These are phyloP conservation scores for Pantala flavescens DNA, from an alignment of 1,140 invertebrate species.

Conservation along the genomic window DNA sequence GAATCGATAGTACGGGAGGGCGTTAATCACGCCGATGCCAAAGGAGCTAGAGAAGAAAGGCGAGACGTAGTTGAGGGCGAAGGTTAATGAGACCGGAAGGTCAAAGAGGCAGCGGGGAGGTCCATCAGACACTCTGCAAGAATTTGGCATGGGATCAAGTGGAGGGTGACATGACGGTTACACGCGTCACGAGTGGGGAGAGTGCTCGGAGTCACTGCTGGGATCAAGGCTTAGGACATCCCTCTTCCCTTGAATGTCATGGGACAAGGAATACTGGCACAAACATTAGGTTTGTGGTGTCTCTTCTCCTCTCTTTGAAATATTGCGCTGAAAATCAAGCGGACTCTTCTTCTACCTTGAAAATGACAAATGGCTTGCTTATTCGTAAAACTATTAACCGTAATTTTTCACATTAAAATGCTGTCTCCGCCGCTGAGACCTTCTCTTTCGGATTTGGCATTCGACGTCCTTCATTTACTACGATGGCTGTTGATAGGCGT, in stretches of 20 bases:
- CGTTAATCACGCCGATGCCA: too few relatives aligned
- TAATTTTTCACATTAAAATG: conserved; percentile 6
- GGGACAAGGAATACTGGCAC: not conserved
- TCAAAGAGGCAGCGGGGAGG: too few relatives aligned
- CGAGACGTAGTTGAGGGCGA: too few relatives aligned
- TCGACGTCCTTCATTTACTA: not conserved
- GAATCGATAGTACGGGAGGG: too few relatives aligned
- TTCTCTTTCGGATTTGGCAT: not conserved
- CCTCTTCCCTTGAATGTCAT: not conserved
- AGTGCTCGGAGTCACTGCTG: too few relatives aligned
- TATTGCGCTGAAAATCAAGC: not conserved
- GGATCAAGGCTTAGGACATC: not conserved
- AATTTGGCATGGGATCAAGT: not conserved
- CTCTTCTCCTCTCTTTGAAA: not conserved
- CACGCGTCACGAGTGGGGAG: not conserved
- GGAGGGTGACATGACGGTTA: not conserved
- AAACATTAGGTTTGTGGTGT: not conserved
- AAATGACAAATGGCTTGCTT: not conserved
- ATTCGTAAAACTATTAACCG: not conserved
- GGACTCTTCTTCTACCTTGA: not conserved
- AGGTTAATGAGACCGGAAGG: too few relatives aligned
- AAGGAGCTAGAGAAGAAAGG: too few relatives aligned
- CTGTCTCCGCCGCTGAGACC: not conserved
- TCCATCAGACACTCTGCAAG: too few relatives aligned
- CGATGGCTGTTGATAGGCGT: not conserved